Conservation (phyloP, 2,888 invertebrate genomes). For the Sylvicola cinctus region DNA sequence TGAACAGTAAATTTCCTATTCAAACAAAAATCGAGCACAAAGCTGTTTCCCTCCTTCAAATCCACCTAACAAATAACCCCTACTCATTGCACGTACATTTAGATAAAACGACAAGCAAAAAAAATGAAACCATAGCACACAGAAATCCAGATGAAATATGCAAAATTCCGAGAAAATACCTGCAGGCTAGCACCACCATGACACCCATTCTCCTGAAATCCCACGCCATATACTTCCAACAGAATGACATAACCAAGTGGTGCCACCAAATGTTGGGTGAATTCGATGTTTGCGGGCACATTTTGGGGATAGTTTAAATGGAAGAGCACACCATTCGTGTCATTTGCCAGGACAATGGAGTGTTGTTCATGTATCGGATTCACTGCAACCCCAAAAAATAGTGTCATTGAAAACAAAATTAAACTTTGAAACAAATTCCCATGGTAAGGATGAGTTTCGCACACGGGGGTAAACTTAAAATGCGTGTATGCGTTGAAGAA, state of each 20-base stretch:
- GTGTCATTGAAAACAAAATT: too few species aligned
- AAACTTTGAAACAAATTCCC: neutral
- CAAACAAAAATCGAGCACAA: too few species aligned
- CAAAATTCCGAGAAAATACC: too few species aligned
- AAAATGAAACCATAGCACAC: too few species aligned
- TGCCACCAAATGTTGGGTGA: slow-evolving; percentile 33
- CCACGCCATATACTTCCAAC: slow-evolving; percentile 28
- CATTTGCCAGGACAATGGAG: slow-evolving; percentile 25
- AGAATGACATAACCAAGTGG: slow-evolving; percentile 31
- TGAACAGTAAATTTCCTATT: too few species aligned
- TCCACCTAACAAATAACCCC: too few species aligned
- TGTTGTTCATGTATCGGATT: slow-evolving; percentile 23
- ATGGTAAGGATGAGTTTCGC: too few species aligned
- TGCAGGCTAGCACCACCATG: slow-evolving; percentile 30
- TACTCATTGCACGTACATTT: too few species aligned
- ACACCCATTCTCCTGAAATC: slow-evolving; percentile 26
- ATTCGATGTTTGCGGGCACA: slow-evolving; percentile 30
- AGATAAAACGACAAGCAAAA: too few species aligned
- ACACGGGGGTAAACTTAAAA: too few species aligned
- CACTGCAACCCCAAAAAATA: slow-evolving; percentile 12
- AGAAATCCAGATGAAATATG: too few species aligned
- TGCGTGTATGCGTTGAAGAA: neutral
- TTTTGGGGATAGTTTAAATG: slow-evolving; percentile 37
- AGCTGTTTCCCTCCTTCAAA: too few species aligned
- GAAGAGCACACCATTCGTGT: slow-evolving; percentile 27